Conservation (phyloP, 2,797 vertebrate species). For the Lophotriccus pileatus region DNA sequence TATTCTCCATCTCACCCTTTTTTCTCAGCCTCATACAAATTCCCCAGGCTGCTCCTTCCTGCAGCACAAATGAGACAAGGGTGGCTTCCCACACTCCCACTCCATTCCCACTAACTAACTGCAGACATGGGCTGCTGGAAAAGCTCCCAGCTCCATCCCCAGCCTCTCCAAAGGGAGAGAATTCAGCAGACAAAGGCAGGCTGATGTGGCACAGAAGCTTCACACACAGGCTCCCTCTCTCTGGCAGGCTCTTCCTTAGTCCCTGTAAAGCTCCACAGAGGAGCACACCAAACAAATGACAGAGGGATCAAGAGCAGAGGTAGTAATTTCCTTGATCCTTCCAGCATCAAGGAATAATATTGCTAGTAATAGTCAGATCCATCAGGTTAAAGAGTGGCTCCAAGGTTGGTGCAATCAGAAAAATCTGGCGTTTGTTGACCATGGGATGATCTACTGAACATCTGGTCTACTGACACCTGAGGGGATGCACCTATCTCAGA, state of each 20-base stretch:
- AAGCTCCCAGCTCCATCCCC: neutral
- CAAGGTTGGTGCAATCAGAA: neutral
- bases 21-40: slow-evolving; percentile 15
- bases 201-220: neutral
- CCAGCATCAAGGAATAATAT: neutral
- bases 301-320: neutral
- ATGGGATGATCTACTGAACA: neutral
- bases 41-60: neutral
- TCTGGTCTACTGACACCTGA: neutral
- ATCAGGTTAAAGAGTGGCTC: neutral
- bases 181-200: neutral
- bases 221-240: accelerated
- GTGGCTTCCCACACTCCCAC: neutral
- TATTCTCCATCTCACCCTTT: neutral
- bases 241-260: neutral
- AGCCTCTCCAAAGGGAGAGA: neutral
- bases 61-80: neutral
- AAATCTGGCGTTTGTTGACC: neutral
- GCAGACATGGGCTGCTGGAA: neutral
- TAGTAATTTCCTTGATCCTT: neutral
- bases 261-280: neutral
- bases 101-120: neutral
- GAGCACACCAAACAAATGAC: neutral
- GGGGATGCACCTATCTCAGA: neutral
- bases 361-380: neutral